These are phyloP conservation scores for Monoplex corrugatus DNA, from an alignment of 2,888 invertebrate species.

Conservation along the genomic window DNA sequence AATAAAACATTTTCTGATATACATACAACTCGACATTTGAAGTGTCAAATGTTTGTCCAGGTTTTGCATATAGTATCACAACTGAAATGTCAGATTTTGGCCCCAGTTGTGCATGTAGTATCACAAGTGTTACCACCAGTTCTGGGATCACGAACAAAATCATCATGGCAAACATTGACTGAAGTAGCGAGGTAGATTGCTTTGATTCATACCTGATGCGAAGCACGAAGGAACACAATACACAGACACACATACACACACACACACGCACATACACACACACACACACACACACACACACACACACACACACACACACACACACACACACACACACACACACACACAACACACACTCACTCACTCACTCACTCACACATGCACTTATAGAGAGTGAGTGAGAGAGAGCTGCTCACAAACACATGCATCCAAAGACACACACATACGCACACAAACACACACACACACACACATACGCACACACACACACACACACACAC, in stretches of 20 bases:
- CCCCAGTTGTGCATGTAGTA: no score
- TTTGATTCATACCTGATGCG: not conserved
- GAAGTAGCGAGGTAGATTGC: no score
- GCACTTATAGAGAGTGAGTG: no score
- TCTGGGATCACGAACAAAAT: no score
- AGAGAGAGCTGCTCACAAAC: no score
- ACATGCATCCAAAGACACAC: not conserved
- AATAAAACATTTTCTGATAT: no score
- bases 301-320: not conserved
- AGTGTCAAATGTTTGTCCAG: no score
- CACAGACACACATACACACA: not conserved
- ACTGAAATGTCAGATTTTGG: no score
- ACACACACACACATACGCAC: constrained; percentile 5
- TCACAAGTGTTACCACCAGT: no score
- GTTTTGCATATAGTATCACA: no score
- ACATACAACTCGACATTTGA: no score
- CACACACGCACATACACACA: constrained; percentile 18
- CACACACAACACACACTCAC: constrained; percentile 20
- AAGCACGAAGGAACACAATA: not conserved
- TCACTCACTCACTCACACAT: constrained; percentile 13
- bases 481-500: constrained; percentile 30
- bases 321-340: constrained; percentile 26
- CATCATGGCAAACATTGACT: no score
- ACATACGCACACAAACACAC: constrained; percentile 19
- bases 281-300: not conserved